Percentiles rank a stretch among this genome's conserved stretches.
phyloP scores from a whole-genome alignment of 2,888 invertebrate genomes.

The Brachylomia viminalis region DNA sequence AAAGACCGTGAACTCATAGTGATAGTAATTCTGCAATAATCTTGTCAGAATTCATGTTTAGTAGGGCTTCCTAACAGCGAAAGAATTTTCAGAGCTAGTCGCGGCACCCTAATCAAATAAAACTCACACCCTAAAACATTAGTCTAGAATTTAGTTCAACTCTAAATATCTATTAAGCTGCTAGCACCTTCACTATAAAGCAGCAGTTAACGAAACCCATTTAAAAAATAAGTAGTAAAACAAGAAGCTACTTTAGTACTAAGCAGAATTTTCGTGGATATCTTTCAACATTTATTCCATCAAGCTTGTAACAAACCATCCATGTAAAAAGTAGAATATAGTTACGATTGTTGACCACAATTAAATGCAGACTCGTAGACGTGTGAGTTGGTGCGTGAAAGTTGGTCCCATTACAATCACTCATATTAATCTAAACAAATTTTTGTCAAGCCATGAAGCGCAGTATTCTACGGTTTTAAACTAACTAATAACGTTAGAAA shows the following conservation, averaged over 20 bases:
- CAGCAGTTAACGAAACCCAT: constrained; percentile 19
- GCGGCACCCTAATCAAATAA: not conserved
- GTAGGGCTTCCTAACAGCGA: constrained; percentile 19
- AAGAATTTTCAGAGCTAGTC: constrained; percentile 6
- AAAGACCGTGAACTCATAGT: constrained; percentile 19
- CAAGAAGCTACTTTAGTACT: not conserved
- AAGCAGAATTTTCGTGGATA: constrained; percentile 14
- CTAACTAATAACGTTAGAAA: constrained; percentile 7
- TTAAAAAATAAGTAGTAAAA: constrained; percentile 10
- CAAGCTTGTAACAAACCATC: constrained; percentile 23
- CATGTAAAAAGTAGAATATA: not conserved
- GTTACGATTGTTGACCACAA: not conserved
- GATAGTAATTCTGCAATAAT: constrained; percentile 21
- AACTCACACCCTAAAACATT: not conserved
- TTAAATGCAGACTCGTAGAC: constrained; percentile 16
- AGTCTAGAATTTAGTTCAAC: constrained; percentile 13
- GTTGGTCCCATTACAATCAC: not conserved
- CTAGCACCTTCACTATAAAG: constrained; percentile 40
- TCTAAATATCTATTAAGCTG: constrained; percentile 39
- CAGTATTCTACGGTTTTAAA: constrained; percentile 31
- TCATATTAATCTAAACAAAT: constrained; percentile 10
- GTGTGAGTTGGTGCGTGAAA: not conserved
- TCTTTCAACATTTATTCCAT: not conserved
- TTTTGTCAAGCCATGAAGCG: constrained; percentile 29
- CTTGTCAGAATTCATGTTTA: constrained; percentile 3